These are phyloP conservation scores for Aphelinus atriplicis DNA, from an alignment of 1,140 invertebrate genomes.

Conservation along the genomic window DNA sequence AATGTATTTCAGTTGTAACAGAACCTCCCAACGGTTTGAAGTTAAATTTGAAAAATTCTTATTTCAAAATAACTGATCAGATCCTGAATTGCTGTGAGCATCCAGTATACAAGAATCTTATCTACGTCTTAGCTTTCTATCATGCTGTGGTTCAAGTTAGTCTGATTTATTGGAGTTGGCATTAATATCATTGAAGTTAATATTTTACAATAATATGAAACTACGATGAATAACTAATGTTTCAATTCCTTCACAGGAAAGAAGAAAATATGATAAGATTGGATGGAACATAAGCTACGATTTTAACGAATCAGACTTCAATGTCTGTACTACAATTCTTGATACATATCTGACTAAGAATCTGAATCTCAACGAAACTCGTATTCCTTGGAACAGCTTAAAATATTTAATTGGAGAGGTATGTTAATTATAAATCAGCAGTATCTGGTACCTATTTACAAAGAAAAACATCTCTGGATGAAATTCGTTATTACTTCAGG, in stretches of 20 bases:
- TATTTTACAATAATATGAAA: not conserved
- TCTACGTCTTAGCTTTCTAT: slow-evolving; percentile 90
- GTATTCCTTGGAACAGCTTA: slow-evolving; percentile 86
- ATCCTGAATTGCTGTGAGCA: slow-evolving; percentile 79
- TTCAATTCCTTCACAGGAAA: slow-evolving; percentile 69
- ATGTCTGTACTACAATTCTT: slow-evolving; percentile 84
- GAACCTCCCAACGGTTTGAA: slow-evolving; percentile 91
- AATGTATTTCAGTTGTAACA: slow-evolving; percentile 76
- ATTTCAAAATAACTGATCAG: slow-evolving; percentile 80
- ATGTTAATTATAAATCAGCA: slow-evolving; percentile 12
- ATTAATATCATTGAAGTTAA: not conserved
- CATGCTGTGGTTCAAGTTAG: slow-evolving; percentile 86
- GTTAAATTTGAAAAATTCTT: slow-evolving; percentile 88
- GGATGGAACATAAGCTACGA: slow-evolving; percentile 94
- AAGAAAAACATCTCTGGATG: not conserved
- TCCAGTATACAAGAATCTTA: slow-evolving; percentile 76
- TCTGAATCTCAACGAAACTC: slow-evolving; percentile 67
- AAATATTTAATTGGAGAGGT: slow-evolving; percentile 93
- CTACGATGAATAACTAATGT: too few relatives aligned
- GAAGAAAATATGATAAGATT: slow-evolving; percentile 91
- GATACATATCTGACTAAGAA: slow-evolving; percentile 83
- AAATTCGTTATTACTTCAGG: slow-evolving; percentile 62
- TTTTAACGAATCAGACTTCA: slow-evolving; percentile 92
- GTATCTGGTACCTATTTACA: too few relatives aligned
- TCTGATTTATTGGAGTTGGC: not conserved